Evolutionary conservation across 2,888 invertebrate genomes (phyloP), one percentile per base, ranked within the genome.

Genomic region (Fragum whitleyi): DNA sequence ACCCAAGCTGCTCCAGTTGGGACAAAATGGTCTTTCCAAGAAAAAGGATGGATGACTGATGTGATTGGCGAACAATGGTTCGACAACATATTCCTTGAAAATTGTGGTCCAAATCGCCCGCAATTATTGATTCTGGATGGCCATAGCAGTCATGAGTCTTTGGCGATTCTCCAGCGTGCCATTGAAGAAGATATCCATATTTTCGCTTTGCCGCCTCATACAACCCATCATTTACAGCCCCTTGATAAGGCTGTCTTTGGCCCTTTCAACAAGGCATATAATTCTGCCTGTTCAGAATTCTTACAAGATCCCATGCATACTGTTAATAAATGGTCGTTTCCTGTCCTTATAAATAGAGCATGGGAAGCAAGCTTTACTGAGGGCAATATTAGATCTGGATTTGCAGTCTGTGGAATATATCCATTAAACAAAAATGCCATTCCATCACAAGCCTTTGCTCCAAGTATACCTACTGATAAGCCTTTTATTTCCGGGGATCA

Each of bases 1-100:
- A 81, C 77, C 0, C 19, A 29, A 3, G 75, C 76, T 11, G 80
- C 70, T 1, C 86, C 86, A 11, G 23, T 21, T 11, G 85, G 83
- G 0, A 47, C 86, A 1, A 59, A 76, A 16, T 88, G 86, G 86
- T 71, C 0, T 89, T n/a, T n/a, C n/a, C n/a, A n/a, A n/a, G n/a
- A n/a, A n/a, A n/a, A n/a, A n/a, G n/a, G n/a, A n/a, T n/a, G 88
- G 87, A 90, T 89, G 86, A 67, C 71, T 3, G 85, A 87, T 28
- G 61, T 59, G 1, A 42, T 90, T 0, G 83, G 87, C 1, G 77
- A 81, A 11, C 53, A 77, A 29, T 90, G 88, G 89, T 89, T 89
- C 62, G 29, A 42, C 19, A 69, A 84, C 0, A 70, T 88, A 0
- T 90, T 87, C 51, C 67, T 88, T 3, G 19, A n/a, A n/a, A n/a